Conservation (phyloP, 2,888 invertebrate genomes). For the Epicampocera succincta region DNA sequence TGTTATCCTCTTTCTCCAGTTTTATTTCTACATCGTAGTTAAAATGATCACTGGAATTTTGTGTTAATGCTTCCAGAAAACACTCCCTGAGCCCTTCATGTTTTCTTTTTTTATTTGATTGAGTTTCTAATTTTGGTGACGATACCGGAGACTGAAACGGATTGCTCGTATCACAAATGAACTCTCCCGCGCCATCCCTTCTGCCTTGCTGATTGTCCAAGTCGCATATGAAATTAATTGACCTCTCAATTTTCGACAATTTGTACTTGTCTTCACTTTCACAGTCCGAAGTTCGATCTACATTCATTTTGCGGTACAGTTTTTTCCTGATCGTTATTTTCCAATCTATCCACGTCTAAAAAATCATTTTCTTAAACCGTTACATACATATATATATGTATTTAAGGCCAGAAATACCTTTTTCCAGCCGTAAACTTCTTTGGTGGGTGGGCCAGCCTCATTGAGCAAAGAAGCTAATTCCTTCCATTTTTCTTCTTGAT, state of each 20-base stretch:
- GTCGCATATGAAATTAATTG: not conserved
- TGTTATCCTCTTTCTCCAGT: too few relatives aligned
- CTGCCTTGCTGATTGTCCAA: not conserved
- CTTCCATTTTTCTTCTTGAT: not conserved
- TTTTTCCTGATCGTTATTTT: not conserved
- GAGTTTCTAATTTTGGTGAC: not conserved
- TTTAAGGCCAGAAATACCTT: not conserved
- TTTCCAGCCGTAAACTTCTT: constrained; percentile 8
- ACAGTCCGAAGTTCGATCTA: not conserved
- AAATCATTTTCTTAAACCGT: not conserved
- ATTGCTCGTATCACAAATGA: not conserved
- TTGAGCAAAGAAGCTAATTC: not conserved
- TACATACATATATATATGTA: not conserved
- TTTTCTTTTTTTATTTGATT: constrained; percentile 2
- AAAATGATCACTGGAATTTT: not conserved
- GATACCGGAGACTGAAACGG: not conserved
- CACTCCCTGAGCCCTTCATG: not conserved
- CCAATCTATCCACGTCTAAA: constrained; percentile 8
- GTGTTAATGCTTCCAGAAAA: not conserved
- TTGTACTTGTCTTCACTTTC: not conserved
- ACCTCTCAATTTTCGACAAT: not conserved
- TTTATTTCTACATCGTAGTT: not conserved
- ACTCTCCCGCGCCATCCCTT: not conserved
- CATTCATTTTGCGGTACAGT: too few relatives aligned
- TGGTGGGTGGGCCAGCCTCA: constrained; percentile 1